Conservation (phyloP, 2,113 vertebrate species). For the Ivindomyrus marchei region DNA sequence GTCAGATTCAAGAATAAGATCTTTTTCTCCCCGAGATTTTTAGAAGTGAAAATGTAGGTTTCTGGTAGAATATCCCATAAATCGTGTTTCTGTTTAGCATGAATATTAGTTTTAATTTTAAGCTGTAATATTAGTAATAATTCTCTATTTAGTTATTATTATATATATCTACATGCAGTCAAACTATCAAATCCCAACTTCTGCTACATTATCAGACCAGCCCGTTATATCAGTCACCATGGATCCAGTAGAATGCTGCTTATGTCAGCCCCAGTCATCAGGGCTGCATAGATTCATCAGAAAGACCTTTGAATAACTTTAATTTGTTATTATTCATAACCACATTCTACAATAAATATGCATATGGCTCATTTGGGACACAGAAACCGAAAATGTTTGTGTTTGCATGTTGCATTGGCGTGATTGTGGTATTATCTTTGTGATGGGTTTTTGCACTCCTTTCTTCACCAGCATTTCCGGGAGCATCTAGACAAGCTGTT, state of each 20-base stretch:
- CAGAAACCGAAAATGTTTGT: background rate
- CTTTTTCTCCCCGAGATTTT: background rate
- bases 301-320: background rate
- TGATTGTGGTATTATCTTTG: background rate
- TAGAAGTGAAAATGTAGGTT: background rate
- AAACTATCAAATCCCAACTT: background rate
- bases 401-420: background rate
- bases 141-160: background rate
- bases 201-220: background rate
- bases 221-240: background rate
- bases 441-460: background rate
- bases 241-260: background rate
- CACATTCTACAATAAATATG: background rate
- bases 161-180: background rate
- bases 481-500: constrained; percentile 95
- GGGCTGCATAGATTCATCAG: background rate
- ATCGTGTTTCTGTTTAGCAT: background rate
- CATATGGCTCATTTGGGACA: background rate
- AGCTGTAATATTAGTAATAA: background rate
- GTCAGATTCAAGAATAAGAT: background rate
- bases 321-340: background rate
- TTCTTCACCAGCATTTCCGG: constrained; percentile 82
- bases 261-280: background rate
- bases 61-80: background rate
- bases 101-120: background rate